phyloP scores from a whole-genome alignment of 2,888 invertebrate genomes.

The Alviniconcha strummeri region DNA sequence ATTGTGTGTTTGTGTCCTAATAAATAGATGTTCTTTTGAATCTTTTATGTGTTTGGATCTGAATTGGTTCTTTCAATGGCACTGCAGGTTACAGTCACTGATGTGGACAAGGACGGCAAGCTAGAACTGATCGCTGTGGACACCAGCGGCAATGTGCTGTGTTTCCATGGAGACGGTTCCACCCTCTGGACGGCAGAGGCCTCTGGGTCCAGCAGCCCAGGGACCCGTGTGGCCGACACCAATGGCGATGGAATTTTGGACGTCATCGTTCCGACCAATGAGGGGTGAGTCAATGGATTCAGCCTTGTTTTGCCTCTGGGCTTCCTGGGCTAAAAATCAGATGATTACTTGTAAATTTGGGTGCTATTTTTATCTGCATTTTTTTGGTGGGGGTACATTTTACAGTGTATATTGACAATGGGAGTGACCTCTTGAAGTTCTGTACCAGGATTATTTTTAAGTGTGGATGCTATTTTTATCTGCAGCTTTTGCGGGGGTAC shows the following conservation, averaged over 20 bases:
- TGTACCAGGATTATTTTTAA: too few relatives aligned
- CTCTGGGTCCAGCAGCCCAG: slow-evolving; percentile 59
- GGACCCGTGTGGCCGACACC: slow-evolving; percentile 60
- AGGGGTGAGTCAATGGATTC: slow-evolving; percentile 54
- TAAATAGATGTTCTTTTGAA: too few relatives aligned
- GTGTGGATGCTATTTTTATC: too few relatives aligned
- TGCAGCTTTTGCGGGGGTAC: too few relatives aligned
- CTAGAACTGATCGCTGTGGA: slow-evolving; percentile 65
- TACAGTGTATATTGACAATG: too few relatives aligned
- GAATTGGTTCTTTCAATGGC: too few relatives aligned
- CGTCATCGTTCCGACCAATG: slow-evolving; percentile 62
- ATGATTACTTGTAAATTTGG: too few relatives aligned
- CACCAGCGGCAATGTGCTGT: slow-evolving; percentile 63
- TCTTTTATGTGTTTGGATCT: too few relatives aligned
- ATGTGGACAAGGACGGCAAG: slow-evolving; percentile 57
- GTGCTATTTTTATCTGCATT: too few relatives aligned
- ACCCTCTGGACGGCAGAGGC: slow-evolving; percentile 60
- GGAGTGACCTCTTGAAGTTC: too few relatives aligned
- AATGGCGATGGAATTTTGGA: slow-evolving; percentile 62
- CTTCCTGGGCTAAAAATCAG: not conserved
- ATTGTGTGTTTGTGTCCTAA: too few relatives aligned
- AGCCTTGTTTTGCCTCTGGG: not conserved
- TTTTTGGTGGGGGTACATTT: too few relatives aligned
- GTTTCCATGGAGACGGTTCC: slow-evolving; percentile 55
- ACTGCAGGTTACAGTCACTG: slow-evolving; percentile 63